A percentile compares a stretch with the other conserved stretches of the same genome.
phyloP scores from a whole-genome alignment of 2,888 invertebrate genomes.

The Dryococelus australis region DNA sequence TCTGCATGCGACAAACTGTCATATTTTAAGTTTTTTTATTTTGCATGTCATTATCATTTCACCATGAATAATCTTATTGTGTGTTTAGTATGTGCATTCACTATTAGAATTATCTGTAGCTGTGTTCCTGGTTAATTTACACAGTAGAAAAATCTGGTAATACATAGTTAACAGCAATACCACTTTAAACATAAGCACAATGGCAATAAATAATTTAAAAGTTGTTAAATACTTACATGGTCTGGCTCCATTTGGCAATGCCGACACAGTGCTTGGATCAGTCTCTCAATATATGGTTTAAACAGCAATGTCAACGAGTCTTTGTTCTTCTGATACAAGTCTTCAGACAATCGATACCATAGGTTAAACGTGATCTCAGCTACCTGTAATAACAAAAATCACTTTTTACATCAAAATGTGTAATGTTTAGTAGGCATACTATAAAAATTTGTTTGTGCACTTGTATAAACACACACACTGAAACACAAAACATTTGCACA shows the following conservation, averaged over 20 bases:
- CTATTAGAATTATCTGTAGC: no score
- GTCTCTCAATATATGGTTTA: constrained; percentile 87
- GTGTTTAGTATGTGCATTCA: no score
- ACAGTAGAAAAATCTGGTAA: no score
- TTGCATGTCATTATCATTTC: no score
- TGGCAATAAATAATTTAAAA: background rate
- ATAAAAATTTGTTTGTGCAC: no score
- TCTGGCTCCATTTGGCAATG: constrained; percentile 98
- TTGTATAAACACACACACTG: no score
- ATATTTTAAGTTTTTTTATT: no score
- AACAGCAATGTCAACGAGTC: constrained; percentile 83
- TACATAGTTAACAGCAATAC: no score
- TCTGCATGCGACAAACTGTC: no score
- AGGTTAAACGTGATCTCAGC: constrained; percentile 92
- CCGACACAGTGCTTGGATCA: constrained; percentile 87
- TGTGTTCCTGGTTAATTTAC: no score
- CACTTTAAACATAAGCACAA: background rate
- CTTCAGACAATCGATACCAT: constrained; percentile 96
- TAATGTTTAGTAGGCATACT: background rate
- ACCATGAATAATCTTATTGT: no score
- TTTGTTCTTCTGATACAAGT: constrained; percentile 86
- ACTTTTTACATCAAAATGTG: constrained; percentile 26
- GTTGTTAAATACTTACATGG: constrained; percentile 63
- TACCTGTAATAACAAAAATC: constrained; percentile 59
- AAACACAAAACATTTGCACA: no score